These are phyloP conservation scores for Acleris sparsana DNA, from an alignment of 2,888 invertebrate genomes.

Conservation along the genomic window DNA sequence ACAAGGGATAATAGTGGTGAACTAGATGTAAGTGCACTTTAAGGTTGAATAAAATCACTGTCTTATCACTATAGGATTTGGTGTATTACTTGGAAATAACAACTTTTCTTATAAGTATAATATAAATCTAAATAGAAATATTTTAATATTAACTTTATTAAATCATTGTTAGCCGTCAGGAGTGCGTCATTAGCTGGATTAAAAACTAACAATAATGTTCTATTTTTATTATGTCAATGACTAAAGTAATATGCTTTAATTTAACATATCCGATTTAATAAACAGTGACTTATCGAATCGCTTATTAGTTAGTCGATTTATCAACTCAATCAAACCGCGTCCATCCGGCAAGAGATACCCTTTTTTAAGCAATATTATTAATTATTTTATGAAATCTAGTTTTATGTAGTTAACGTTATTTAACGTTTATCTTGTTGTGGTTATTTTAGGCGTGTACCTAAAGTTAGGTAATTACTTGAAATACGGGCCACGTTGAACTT, in stretches of 20 bases:
- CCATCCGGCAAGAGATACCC: conserved; percentile 15
- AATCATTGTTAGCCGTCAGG: conserved; percentile 6
- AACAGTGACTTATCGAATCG: conserved; percentile 16
- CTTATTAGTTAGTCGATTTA: conserved; percentile 9
- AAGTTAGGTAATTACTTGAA: conserved; percentile 23
- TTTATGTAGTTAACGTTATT: conserved; percentile 18
- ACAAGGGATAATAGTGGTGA: conserved; percentile 54
- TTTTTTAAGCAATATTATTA: conserved; percentile 27
- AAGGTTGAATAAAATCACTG: conserved; percentile 35
- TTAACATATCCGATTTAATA: conserved; percentile 30
- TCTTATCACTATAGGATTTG: conserved; percentile 5
- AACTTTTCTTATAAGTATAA: conserved; percentile 19
- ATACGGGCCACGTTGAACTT: too few species aligned
- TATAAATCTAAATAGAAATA: conserved; percentile 5
- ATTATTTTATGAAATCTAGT: conserved; percentile 23
- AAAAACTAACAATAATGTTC: not conserved
- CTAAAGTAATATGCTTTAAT: conserved; percentile 25
- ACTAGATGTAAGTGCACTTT: conserved; percentile 52
- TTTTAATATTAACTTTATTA: conserved; percentile 14
- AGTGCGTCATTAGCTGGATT: conserved; percentile 11
- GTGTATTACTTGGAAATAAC: conserved; percentile 9
- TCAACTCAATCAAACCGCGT: not conserved
- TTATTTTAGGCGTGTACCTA: conserved; percentile 19
- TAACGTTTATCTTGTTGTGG: conserved; percentile 24
- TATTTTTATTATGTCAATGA: conserved; percentile 15